These are phyloP conservation scores for Platygyra sinensis DNA, from an alignment of 64 coral and sea anemone genomes.

Conservation along the genomic window DNA sequence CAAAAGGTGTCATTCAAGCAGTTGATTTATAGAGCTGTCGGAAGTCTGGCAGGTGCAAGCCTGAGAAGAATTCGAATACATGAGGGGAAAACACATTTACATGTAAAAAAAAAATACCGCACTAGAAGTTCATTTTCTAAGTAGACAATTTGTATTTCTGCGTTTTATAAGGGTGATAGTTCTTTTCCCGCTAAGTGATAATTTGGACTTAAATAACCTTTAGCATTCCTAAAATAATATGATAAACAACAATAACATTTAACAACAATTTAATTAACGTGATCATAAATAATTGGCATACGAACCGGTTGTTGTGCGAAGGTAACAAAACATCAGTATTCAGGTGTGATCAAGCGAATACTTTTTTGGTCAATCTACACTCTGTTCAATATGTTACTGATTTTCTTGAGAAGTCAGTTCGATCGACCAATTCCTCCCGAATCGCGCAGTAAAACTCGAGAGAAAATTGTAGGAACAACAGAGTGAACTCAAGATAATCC, in stretches of 20 bases:
- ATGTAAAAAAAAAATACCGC: no score
- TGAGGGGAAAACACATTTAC: no score
- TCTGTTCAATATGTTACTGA: not conserved
- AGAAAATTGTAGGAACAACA: no score
- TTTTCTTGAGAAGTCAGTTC: no score
- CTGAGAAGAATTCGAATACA: no score
- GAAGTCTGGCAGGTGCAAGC: slow-evolving; percentile 8
- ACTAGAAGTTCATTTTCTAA: no score
- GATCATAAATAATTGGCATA: slow-evolving; percentile 16
- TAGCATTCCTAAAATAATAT: not conserved
- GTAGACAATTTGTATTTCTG: not conserved
- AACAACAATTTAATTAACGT: slow-evolving; percentile 28
- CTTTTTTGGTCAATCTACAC: not conserved
- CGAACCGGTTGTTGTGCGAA: no score
- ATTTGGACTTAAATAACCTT: not conserved
- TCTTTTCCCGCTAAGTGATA: not conserved
- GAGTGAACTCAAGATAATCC: no score
- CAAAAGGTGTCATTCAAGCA: not conserved
- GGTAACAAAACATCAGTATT: not conserved
- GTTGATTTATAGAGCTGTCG: not conserved
- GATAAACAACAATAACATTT: not conserved
- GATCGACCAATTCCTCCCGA: no score
- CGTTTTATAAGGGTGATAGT: not conserved
- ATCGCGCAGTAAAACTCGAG: no score
- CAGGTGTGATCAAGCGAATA: not conserved